phyloP scores from a whole-genome alignment of 2,888 invertebrate species.

The Andrena trimmerana region DNA sequence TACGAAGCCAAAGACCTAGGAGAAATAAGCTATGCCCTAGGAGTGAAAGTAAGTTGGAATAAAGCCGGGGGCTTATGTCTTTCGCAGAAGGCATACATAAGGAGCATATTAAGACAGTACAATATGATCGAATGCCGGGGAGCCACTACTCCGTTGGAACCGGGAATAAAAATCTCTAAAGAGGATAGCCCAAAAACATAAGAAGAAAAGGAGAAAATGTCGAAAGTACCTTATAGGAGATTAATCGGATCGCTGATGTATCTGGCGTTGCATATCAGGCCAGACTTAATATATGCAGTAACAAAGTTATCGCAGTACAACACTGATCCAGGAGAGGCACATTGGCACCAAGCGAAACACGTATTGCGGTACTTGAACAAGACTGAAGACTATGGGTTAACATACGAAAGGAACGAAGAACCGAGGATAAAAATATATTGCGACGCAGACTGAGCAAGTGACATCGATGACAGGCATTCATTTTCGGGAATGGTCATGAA shows the following conservation, averaged over 20 bases:
- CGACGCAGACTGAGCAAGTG: slow-evolving; percentile 38
- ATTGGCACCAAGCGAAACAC: background rate
- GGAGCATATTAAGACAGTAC: background rate
- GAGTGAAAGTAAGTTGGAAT: slow-evolving; percentile 2
- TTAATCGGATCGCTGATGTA: slow-evolving; percentile 8
- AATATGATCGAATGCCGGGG: slow-evolving; percentile 14
- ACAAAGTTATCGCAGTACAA: slow-evolving; percentile 2
- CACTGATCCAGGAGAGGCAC: background rate
- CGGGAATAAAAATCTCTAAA: background rate
- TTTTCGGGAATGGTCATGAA: background rate
- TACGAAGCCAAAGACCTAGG: slow-evolving; percentile 20
- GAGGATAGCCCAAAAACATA: background rate
- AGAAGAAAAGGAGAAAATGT: background rate
- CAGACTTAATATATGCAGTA: slow-evolving; percentile 10
- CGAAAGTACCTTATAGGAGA: background rate
- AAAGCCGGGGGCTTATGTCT: background rate
- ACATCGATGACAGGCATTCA: slow-evolving; percentile 29
- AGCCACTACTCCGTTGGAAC: slow-evolving; percentile 8
- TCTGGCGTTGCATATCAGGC: slow-evolving; percentile 13
- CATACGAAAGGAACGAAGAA: background rate
- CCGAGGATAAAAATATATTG: background rate
- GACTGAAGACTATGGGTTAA: slow-evolving; percentile 8
- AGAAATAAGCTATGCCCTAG: background rate
- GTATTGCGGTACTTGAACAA: background rate
- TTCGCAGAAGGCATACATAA: background rate